Conservation (phyloP, 2,113 vertebrate species). For the Monopterus albus region DNA sequence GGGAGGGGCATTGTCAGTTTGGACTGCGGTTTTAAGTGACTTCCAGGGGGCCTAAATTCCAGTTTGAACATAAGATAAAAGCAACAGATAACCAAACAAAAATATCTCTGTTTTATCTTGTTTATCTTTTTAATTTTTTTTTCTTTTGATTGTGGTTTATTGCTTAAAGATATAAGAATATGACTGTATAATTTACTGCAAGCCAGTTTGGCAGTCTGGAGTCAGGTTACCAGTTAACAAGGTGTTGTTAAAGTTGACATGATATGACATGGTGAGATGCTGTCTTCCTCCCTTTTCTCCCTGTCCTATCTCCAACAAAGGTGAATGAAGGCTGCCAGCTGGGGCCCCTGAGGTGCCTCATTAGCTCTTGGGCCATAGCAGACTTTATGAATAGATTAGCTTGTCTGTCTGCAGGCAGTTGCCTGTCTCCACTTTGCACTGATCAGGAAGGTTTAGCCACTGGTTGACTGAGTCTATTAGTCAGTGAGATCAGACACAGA, state of each 20-base stretch:
- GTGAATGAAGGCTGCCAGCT: slow-evolving; percentile 28
- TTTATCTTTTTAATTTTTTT: slow-evolving; percentile 37
- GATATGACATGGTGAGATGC: slow-evolving; percentile 16
- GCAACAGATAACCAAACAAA: slow-evolving; percentile 27
- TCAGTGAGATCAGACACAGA: slow-evolving; percentile 16
- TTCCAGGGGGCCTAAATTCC: slow-evolving; percentile 74
- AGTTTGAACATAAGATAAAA: slow-evolving; percentile 48
- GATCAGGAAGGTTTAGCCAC: not conserved
- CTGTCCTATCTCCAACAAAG: slow-evolving; percentile 10
- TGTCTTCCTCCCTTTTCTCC: slow-evolving; percentile 8
- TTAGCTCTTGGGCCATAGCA: slow-evolving; percentile 45
- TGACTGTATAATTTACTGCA: no score
- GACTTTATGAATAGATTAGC: slow-evolving; percentile 25
- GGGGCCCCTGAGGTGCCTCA: slow-evolving; percentile 26
- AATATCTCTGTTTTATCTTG: slow-evolving; percentile 42
- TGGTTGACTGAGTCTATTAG: slow-evolving; percentile 19
- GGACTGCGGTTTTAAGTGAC: slow-evolving; percentile 85
- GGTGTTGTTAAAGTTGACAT: slow-evolving; percentile 29
- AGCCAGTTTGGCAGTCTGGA: slow-evolving; percentile 1
- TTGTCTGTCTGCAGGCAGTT: slow-evolving; percentile 43
- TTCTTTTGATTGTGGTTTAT: slow-evolving; percentile 36
- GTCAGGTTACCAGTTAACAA: slow-evolving; percentile 8
- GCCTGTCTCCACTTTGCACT: not conserved
- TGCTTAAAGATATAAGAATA: no score
- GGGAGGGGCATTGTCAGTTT: slow-evolving; percentile 80